Evolutionary conservation across 2,113 vertebrate genomes (phyloP).

Genomic region (Pseudopipra pipra): DNA sequence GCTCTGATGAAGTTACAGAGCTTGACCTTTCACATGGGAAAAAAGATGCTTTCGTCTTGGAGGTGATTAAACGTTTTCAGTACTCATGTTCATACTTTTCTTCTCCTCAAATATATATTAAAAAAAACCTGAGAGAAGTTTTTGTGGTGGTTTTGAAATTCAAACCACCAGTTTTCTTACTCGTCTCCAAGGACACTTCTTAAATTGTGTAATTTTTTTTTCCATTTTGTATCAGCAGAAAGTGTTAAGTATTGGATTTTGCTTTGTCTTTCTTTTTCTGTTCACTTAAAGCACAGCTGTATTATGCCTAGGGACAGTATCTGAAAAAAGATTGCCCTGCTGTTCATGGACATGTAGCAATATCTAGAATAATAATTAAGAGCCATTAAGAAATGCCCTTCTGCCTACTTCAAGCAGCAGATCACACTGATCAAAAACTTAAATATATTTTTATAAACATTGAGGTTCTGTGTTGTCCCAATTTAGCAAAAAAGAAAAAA

Average conservation of each 20-base stretch:
- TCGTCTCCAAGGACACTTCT: neutral
- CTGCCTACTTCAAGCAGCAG: neutral
- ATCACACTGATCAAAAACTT: neutral
- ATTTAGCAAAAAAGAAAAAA: neutral
- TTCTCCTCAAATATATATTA: neutral
- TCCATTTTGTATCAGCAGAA: neutral
- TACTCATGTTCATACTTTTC: neutral
- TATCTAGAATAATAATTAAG: neutral
- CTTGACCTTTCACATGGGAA: constrained; percentile 97
- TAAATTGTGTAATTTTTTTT: neutral
- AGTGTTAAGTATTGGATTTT: neutral
- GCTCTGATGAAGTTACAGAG: constrained; percentile 94
- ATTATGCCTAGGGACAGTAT: neutral
- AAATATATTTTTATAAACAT: neutral
- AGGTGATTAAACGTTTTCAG: constrained; percentile 74
- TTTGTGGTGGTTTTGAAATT: no score
- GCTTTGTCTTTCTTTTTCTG: neutral
- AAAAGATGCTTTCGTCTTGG: constrained; percentile 97
- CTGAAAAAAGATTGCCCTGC: neutral
- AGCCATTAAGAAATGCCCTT: neutral
- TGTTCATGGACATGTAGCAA: neutral
- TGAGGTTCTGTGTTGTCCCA: neutral
- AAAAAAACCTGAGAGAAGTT: neutral
- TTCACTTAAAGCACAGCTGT: neutral
- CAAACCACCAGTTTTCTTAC: neutral